Percentiles rank a stretch among this genome's conserved stretches.
These are phyloP conservation scores for Echinometra lucunter DNA, from an alignment of 53 echinoderm and acorn worm genomes.

Conservation along the genomic window DNA sequence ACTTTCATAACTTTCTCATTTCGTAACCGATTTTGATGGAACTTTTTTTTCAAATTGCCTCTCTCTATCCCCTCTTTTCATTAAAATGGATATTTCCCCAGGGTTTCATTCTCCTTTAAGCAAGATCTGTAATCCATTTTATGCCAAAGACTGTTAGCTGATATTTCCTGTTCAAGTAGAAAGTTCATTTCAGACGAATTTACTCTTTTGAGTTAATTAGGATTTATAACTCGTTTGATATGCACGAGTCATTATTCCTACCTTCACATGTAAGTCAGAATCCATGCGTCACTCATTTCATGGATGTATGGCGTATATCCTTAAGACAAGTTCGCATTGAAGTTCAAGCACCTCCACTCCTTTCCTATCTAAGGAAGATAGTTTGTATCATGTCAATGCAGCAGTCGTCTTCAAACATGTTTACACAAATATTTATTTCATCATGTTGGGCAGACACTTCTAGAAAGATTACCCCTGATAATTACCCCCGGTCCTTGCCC, in stretches of 20 bases:
- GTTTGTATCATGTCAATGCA: not conserved
- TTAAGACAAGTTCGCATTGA: not conserved
- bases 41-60: too few relatives aligned
- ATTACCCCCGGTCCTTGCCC: too few relatives aligned
- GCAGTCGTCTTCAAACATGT: too few relatives aligned
- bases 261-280: too few relatives aligned
- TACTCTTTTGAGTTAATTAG: not conserved
- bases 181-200: not conserved
- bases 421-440: too few relatives aligned
- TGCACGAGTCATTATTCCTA: not conserved
- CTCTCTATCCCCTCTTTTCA: too few relatives aligned
- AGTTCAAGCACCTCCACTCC: not conserved
- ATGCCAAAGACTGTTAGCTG: not conserved
- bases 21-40: too few relatives aligned
- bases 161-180: not conserved
- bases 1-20: too few relatives aligned
- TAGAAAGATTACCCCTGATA: too few relatives aligned
- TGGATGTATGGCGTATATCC: not conserved
- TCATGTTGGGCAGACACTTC: too few relatives aligned
- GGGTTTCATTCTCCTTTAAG: too few relatives aligned
- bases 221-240: not conserved
- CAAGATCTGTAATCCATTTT: not conserved
- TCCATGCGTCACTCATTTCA: not conserved
- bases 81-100: too few relatives aligned
- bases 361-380: not conserved